Conservation (phyloP, 2,113 vertebrate species). For the Cygnus atratus region DNA sequence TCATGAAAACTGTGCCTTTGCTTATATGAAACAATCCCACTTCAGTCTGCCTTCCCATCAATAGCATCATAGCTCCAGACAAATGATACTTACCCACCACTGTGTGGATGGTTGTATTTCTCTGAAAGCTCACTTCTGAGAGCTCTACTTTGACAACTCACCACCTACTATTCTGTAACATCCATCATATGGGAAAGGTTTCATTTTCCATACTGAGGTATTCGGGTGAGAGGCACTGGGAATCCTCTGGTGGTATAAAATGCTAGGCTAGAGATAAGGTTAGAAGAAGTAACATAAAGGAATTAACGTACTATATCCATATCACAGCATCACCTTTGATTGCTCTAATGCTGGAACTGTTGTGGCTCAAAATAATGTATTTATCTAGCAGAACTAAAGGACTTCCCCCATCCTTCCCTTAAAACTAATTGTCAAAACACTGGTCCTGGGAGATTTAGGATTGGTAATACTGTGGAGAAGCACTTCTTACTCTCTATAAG, state of each 20-base stretch:
- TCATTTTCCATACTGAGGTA: background rate
- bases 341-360: background rate
- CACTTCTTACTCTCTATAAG: no score
- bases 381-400: no score
- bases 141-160: background rate
- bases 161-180: background rate
- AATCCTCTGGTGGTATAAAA: background rate
- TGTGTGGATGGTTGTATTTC: background rate
- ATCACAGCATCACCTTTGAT: background rate
- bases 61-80: background rate
- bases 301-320: background rate
- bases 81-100: background rate
- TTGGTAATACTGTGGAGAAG: no score
- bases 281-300: background rate
- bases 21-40: constrained; percentile 17
- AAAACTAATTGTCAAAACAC: no score
- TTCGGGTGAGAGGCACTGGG: background rate
- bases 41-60: constrained; percentile 27
- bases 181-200: background rate
- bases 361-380: no score
- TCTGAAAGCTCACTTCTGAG: background rate
- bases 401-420: no score
- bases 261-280: background rate
- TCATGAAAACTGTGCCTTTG: constrained; percentile 8
- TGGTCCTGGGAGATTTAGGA: no score